Base-by-base conservation (phyloP, 1,140 invertebrate genomes). In the Phortica variegata region DNA sequence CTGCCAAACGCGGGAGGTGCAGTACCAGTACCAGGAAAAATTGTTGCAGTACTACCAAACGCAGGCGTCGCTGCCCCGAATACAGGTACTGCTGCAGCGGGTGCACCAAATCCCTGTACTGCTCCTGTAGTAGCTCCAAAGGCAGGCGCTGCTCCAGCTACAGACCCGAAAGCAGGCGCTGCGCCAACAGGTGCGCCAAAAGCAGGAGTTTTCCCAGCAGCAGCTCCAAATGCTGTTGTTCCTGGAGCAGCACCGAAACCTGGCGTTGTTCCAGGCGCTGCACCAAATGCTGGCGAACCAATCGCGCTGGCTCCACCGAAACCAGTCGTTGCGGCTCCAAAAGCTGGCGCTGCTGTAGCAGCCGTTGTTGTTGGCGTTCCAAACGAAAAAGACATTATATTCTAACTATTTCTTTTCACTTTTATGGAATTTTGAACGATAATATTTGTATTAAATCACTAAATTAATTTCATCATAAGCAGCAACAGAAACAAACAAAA, bases 361-460 rank as follows among this genome's bases (percentile, higher is more conserved):
- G 53, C 9, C 21, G 54, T 62, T 6, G 56, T 55, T 17, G 49
- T 51, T 16, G 69, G 56, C 29, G 61, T 47, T 18, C 57, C 52
- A 32, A 75, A 71, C 3, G 60, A 60, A 43, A 72, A 73, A 2
- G 70, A 74, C 72, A 75, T 75, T 4, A 17, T 39, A 42, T 1
- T n/a, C 17, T 15, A n/a, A n/a, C n/a, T n/a, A n/a, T n/a, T n/a
- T n/a, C n/a, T n/a, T n/a, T n/a, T n/a, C n/a, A n/a, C n/a, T n/a
- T n/a, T n/a, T n/a, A n/a, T n/a, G n/a, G n/a, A n/a, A n/a, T n/a
- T n/a, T n/a, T n/a, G n/a, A n/a, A n/a, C n/a, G n/a, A n/a, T n/a
- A n/a, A n/a, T n/a, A n/a, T n/a, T n/a, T n/a, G n/a, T n/a, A n/a
- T n/a, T n/a, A n/a, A n/a, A n/a, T n/a, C n/a, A n/a, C n/a, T n/a